Percentiles rank a stretch among this genome's conserved stretches.
phyloP scores from a whole-genome alignment of 2,888 invertebrate species.

The Phortica magna region DNA sequence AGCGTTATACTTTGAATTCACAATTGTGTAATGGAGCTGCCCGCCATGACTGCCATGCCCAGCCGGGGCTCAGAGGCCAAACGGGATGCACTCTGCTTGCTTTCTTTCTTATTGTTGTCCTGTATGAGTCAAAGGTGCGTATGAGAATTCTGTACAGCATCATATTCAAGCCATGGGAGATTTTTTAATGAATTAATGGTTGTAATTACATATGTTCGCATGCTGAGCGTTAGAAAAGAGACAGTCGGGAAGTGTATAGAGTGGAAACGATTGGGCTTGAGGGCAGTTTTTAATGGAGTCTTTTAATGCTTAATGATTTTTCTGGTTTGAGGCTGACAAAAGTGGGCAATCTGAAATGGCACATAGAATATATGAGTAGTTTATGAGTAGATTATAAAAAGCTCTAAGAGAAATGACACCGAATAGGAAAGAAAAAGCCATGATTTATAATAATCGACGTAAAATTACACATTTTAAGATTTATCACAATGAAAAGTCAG shows the following conservation, averaged over 20 bases:
- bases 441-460: background rate
- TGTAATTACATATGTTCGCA: slow-evolving; percentile 57
- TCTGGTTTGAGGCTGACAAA: no score
- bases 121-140: slow-evolving; percentile 14
- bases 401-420: no score
- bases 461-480: background rate
- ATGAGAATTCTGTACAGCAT: background rate
- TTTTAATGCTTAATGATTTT: background rate
- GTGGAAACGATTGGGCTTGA: background rate
- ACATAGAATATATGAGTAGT: no score
- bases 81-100: background rate
- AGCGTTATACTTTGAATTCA: slow-evolving; percentile 38
- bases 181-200: slow-evolving; percentile 69
- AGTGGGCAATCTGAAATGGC: no score
- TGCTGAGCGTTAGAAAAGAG: background rate
- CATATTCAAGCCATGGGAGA: slow-evolving; percentile 62
- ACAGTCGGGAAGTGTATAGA: slow-evolving; percentile 28
- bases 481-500: background rate
- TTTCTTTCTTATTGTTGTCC: background rate
- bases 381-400: no score
- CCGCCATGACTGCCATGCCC: background rate
- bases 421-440: no score
- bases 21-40: slow-evolving; percentile 30
- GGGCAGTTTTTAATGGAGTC: background rate
- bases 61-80: slow-evolving; percentile 1